Conservation (phyloP, 2,113 vertebrate genomes). For the Regulus satrapa region DNA sequence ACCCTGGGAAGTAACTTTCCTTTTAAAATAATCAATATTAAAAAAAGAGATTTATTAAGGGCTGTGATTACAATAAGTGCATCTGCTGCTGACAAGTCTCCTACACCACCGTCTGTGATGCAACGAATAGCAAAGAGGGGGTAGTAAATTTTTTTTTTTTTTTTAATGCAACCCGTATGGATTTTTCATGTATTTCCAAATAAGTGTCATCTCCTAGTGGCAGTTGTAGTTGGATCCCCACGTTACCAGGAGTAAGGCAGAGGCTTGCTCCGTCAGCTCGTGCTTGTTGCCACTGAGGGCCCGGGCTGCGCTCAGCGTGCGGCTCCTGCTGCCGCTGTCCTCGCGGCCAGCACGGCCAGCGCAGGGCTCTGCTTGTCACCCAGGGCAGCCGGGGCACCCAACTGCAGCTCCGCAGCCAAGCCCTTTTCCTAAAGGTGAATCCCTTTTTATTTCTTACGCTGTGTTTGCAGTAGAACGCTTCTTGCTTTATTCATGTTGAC, state of each 20-base stretch:
- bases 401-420: conserved; percentile 37
- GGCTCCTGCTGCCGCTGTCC: neutral
- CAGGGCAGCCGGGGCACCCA: neutral
- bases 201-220: conserved; percentile 44
- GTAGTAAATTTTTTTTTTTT: conserved; percentile 37
- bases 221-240: conserved; percentile 22
- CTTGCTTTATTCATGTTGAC: conserved; percentile 85
- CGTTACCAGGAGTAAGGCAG: neutral
- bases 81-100: conserved; percentile 69
- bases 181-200: conserved; percentile 60
- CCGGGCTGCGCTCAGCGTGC: neutral
- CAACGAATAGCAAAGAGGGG: conserved; percentile 47
- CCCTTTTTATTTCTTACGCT: conserved; percentile 59
- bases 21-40: conserved; percentile 63
- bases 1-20: conserved; percentile 47
- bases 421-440: conserved; percentile 68
- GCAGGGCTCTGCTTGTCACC: neutral
- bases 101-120: conserved; percentile 60
- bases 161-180: conserved; percentile 42
- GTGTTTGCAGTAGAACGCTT: conserved; percentile 71
- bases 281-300: neutral
- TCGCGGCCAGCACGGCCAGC: neutral
- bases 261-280: neutral
- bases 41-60: conserved; percentile 63
- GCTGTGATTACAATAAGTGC: conserved; percentile 64